A percentile compares a stretch with the other conserved stretches of the same genome.
phyloP scores from a whole-genome alignment of 2,888 invertebrate species.

The Coleophora flavipennella region DNA sequence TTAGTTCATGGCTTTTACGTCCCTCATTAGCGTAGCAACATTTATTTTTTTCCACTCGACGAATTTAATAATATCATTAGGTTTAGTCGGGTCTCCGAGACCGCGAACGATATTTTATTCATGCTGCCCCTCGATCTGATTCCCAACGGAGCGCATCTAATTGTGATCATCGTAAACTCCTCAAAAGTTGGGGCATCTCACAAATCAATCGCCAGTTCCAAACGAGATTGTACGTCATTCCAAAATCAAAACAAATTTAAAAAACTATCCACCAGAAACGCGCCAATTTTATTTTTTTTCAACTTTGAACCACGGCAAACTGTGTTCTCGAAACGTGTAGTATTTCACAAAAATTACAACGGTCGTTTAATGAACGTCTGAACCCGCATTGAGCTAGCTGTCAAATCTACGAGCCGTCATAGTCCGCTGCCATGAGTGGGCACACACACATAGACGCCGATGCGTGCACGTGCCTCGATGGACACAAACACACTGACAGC shows the following conservation, averaged over 20 bases:
- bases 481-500: conserved; percentile 65
- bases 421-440: conserved; percentile 71
- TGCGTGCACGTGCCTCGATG: conserved; percentile 51
- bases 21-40: conserved; percentile 26
- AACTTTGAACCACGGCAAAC: conserved; percentile 14
- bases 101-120: conserved; percentile 50
- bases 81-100: conserved; percentile 42
- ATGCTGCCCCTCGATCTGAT: conserved; percentile 53
- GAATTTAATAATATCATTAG: conserved; percentile 34
- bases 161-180: conserved; percentile 60
- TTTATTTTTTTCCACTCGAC: conserved; percentile 38
- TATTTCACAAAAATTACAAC: conserved; percentile 63
- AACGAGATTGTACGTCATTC: conserved; percentile 29
- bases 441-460: conserved; percentile 51
- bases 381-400: conserved; percentile 74
- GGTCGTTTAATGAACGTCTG: conserved; percentile 70
- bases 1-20: conserved; percentile 27
- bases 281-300: conserved; percentile 1
- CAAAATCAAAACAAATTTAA: conserved; percentile 33
- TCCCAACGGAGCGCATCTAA: conserved; percentile 57
- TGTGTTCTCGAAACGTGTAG: conserved; percentile 42
- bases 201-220: conserved; percentile 51
- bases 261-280: conserved; percentile 11
- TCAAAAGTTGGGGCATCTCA: conserved; percentile 49
- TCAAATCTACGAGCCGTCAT: conserved; percentile 75